These are phyloP conservation scores for Labroides dimidiatus DNA, from an alignment of 2,797 vertebrate genomes.

Conservation along the genomic window DNA sequence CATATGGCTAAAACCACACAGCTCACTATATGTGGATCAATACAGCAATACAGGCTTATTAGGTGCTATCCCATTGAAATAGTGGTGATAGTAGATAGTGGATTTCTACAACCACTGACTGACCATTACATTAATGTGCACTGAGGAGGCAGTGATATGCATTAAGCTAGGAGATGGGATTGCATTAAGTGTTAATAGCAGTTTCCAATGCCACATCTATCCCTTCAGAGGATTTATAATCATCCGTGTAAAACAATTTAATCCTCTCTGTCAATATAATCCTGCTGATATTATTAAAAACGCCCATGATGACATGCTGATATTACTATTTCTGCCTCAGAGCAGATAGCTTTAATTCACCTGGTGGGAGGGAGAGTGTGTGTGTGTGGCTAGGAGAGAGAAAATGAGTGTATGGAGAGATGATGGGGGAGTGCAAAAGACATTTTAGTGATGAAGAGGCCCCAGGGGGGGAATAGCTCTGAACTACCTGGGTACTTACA, in stretches of 20 bases:
- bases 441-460: slow-evolving; percentile 68
- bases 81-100: slow-evolving; percentile 32
- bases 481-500: slow-evolving; percentile 65
- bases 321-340: slow-evolving; percentile 67
- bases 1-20: slow-evolving; percentile 22
- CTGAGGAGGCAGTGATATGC: slow-evolving; percentile 40
- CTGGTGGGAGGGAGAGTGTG: slow-evolving; percentile 52
- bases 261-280: slow-evolving; percentile 74
- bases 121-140: slow-evolving; percentile 45
- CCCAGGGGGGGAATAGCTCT: slow-evolving; percentile 62
- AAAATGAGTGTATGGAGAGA: slow-evolving; percentile 48
- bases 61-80: slow-evolving; percentile 38
- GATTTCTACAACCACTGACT: slow-evolving; percentile 31
- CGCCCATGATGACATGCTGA: slow-evolving; percentile 66
- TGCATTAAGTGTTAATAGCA: slow-evolving; percentile 63
- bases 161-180: slow-evolving; percentile 40
- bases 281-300: slow-evolving; percentile 72
- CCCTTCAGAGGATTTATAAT: slow-evolving; percentile 63
- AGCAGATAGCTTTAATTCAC: slow-evolving; percentile 74
- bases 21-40: slow-evolving; percentile 24
- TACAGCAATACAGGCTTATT: slow-evolving; percentile 48
- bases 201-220: slow-evolving; percentile 43
- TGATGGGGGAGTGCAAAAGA: slow-evolving; percentile 61
- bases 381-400: slow-evolving; percentile 14
- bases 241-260: slow-evolving; percentile 67